phyloP scores from a whole-genome alignment of 2,888 invertebrate genomes.

The Microdon myrmicae region DNA sequence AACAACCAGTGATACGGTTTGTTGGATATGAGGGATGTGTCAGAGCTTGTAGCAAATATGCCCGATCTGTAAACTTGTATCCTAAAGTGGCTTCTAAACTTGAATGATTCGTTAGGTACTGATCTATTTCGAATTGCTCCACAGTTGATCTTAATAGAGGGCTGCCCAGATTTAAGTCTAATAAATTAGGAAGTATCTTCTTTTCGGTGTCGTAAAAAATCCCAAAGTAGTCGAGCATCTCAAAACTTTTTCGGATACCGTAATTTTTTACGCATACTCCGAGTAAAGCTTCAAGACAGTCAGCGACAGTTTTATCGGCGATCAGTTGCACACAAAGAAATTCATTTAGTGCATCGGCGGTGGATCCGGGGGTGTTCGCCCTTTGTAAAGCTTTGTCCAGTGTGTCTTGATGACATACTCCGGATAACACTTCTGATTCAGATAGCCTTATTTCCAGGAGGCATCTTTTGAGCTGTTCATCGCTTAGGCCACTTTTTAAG shows the following conservation, averaged over 20 bases:
- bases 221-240: conserved; percentile 74
- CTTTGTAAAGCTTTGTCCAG: conserved; percentile 12
- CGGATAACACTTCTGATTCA: conserved; percentile 64
- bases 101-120: conserved; percentile 65
- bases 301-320: conserved; percentile 77
- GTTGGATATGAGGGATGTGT: conserved; percentile 90
- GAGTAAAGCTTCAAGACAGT: conserved; percentile 83
- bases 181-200: conserved; percentile 58
- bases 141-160: conserved; percentile 63
- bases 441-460: conserved; percentile 68
- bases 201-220: conserved; percentile 69
- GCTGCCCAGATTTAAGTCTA: conserved; percentile 57
- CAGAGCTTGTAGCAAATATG: conserved; percentile 87
- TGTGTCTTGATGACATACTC: conserved; percentile 57
- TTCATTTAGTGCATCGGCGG: conserved; percentile 58
- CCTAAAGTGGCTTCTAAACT: conserved; percentile 74
- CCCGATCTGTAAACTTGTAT: conserved; percentile 83
- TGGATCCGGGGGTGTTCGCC: conserved; percentile 5
- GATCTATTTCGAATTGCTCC: conserved; percentile 67
- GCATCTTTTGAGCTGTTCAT: conserved; percentile 66
- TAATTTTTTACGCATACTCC: conserved; percentile 75
- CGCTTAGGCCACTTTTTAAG: conserved; percentile 45
- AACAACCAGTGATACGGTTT: conserved; percentile 86
- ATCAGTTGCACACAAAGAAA: conserved; percentile 68
- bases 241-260: conserved; percentile 67